A percentile compares a stretch with the other conserved stretches of the same genome.
Conservation (phyloP, 2,888 invertebrate species). For the Nowickia ferox region DNA sequence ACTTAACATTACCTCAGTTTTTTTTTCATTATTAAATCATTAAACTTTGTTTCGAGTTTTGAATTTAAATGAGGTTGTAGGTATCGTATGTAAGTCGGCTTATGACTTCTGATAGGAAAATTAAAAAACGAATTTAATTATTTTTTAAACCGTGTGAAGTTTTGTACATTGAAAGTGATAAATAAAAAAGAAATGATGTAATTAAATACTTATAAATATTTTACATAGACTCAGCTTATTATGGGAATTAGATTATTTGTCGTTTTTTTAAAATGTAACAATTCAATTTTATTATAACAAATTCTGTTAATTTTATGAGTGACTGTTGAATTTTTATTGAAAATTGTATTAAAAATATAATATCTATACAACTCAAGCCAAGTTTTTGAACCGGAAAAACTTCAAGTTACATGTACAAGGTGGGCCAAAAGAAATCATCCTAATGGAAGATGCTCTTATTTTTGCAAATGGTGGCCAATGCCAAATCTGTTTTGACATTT, state of each 20-base stretch:
- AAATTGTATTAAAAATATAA: no score
- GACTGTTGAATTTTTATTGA: neutral
- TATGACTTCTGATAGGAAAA: conserved; percentile 23
- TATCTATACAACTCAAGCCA: no score
- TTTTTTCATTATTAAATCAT: conserved; percentile 22
- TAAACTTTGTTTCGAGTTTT: conserved; percentile 12
- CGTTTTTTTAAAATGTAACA: neutral
- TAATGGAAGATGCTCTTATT: no score
- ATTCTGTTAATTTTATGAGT: conserved; percentile 1
- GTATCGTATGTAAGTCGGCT: neutral
- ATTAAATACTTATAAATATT: neutral
- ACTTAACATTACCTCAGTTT: conserved; percentile 20
- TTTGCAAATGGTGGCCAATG: no score
- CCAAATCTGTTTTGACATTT: no score
- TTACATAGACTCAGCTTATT: neutral
- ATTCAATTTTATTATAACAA: neutral
- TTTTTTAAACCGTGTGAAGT: conserved; percentile 53
- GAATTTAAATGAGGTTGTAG: conserved; percentile 52
- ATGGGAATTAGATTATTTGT: conserved; percentile 21
- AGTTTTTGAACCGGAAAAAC: no score
- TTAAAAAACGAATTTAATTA: neutral
- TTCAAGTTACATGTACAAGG: no score
- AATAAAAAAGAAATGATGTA: conserved; percentile 29
- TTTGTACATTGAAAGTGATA: conserved; percentile 34
- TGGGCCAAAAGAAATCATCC: no score